Evolutionary conservation across 1,140 invertebrate species (phyloP).

Genomic region (Octopus sinensis): DNA sequence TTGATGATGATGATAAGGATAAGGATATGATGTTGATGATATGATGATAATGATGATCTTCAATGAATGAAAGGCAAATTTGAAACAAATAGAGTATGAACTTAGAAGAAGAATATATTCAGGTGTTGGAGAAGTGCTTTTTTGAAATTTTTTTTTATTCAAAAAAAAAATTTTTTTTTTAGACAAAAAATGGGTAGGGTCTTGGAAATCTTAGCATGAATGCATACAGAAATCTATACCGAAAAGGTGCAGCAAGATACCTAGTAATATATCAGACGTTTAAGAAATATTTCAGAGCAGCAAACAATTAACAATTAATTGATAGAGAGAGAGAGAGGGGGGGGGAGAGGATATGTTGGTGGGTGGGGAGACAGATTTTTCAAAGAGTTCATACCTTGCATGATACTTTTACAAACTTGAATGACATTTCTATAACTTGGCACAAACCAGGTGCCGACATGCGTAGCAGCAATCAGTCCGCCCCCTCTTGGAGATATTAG

Average conservation of each 20-base stretch:
- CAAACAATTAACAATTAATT: background rate
- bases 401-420: constrained; percentile 43
- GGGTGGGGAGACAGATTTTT: no score
- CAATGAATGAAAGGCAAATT: no score
- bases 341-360: background rate
- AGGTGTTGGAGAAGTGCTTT: background rate
- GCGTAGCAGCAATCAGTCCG: constrained; percentile 40
- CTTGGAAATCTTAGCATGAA: no score
- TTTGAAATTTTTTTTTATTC: background rate
- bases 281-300: background rate
- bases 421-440: constrained; percentile 44
- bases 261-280: no score
- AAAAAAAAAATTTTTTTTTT: constrained; percentile 3
- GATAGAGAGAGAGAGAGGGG: background rate
- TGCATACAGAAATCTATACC: no score
- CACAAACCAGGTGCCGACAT: constrained; percentile 43
- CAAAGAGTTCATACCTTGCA: constrained; percentile 38
- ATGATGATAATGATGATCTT: no score
- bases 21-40: no score
- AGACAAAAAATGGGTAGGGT: background rate
- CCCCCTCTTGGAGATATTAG: constrained; percentile 40
- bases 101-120: no score
- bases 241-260: no score
- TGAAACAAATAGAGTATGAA: no score
- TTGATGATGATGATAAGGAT: no score